Conservation (phyloP, 2,113 vertebrate genomes). For the Xiphias gladius region DNA sequence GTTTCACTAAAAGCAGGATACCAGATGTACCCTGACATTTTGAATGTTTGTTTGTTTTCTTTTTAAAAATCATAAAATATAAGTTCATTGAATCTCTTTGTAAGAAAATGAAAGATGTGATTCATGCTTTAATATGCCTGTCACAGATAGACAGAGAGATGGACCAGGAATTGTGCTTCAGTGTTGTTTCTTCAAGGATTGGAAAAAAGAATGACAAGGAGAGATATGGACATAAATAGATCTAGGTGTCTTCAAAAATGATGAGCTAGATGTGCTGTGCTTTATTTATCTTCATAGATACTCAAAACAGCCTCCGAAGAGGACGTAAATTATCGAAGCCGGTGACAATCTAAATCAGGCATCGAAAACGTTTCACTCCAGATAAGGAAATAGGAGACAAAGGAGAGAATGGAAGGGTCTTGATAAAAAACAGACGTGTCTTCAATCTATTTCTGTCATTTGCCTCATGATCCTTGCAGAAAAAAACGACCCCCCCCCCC, state of each 20-base stretch:
- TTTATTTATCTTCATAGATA: conserved; percentile 72
- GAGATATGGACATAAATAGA: conserved; percentile 72
- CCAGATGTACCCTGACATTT: conserved; percentile 38
- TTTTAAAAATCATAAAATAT: conserved; percentile 42
- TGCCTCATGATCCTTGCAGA: conserved; percentile 44
- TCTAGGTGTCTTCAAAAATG: conserved; percentile 61
- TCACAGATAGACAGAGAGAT: conserved; percentile 41
- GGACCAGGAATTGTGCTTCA: conserved; percentile 70
- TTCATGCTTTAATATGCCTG: conserved; percentile 56
- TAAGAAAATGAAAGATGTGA: conserved; percentile 50
- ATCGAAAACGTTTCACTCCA: conserved; percentile 38
- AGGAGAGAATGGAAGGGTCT: conserved; percentile 43
- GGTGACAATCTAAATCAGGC: conserved; percentile 57
- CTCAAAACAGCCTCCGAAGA: conserved; percentile 37
- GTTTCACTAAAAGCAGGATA: conserved; percentile 53
- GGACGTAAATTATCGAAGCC: conserved; percentile 50
- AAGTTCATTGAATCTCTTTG: conserved; percentile 60
- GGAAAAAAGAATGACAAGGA: conserved; percentile 35
- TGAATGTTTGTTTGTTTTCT: conserved; percentile 28
- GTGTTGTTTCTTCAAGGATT: conserved; percentile 52
- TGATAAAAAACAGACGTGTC: conserved; percentile 24
- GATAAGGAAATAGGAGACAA: conserved; percentile 42
- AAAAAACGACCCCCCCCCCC: conserved; percentile 25
- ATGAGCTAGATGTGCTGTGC: conserved; percentile 71
- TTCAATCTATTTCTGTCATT: conserved; percentile 61